A percentile compares a stretch with the other conserved stretches of the same genome.
phyloP scores from a whole-genome alignment of 2,888 invertebrate genomes.

The Amaurobius ferox region DNA sequence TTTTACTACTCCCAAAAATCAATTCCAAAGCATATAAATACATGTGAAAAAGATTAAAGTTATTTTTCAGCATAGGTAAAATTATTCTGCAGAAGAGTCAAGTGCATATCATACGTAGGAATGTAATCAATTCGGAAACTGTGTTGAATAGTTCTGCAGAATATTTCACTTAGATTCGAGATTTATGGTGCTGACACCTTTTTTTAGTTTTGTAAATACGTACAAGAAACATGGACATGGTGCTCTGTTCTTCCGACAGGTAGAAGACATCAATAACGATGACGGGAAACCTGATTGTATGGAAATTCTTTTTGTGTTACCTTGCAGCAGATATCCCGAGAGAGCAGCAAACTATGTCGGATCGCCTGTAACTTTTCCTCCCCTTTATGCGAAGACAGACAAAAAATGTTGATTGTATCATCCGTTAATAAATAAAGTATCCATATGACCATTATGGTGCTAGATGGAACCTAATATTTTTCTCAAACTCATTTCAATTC shows the following conservation, averaged over 20 bases:
- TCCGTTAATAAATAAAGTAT: conserved; percentile 69
- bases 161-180: conserved; percentile 50
- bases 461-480: conserved; percentile 53
- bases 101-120: conserved; percentile 65
- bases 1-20: conserved; percentile 22
- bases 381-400: conserved; percentile 55
- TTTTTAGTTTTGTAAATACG: conserved; percentile 20
- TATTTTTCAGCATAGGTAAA: conserved; percentile 41
- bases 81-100: conserved; percentile 57
- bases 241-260: conserved; percentile 70
- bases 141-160: conserved; percentile 51
- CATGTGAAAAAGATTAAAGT: conserved; percentile 6
- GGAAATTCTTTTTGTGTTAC: conserved; percentile 52
- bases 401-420: conserved; percentile 48
- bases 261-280: conserved; percentile 33
- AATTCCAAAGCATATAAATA: neutral
- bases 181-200: conserved; percentile 59
- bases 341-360: conserved; percentile 39
- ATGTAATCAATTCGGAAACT: conserved; percentile 31
- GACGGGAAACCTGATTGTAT: conserved; percentile 35
- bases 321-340: conserved; percentile 63
- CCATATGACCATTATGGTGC: conserved; percentile 70
- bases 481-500: conserved; percentile 9
- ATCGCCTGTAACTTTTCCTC: conserved; percentile 31
- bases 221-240: conserved; percentile 56